These are phyloP conservation scores for Netelia melanura DNA, from an alignment of 2,888 invertebrate genomes.

Conservation along the genomic window DNA sequence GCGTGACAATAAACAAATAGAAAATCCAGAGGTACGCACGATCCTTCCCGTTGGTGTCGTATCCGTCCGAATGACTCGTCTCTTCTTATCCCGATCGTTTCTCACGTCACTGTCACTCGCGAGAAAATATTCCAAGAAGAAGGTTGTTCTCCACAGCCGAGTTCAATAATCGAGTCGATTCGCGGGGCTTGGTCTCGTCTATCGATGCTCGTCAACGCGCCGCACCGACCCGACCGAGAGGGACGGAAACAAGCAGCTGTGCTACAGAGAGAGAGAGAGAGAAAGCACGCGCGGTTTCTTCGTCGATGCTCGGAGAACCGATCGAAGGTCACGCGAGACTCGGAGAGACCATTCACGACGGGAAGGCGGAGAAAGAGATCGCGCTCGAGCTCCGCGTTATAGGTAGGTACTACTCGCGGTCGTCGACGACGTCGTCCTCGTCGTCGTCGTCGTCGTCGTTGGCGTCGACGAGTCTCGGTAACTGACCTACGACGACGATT, in stretches of 20 bases:
- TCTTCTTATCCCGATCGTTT: neutral
- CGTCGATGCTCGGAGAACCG: constrained; percentile 48
- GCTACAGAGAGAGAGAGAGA: neutral
- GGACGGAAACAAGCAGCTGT: neutral
- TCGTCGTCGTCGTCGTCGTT: constrained; percentile 30
- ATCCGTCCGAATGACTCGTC: neutral
- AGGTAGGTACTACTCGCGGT: neutral
- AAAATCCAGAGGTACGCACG: neutral
- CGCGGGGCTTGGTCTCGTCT: neutral
- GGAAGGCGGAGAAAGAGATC: constrained; percentile 57
- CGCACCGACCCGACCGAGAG: neutral
- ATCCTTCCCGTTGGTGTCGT: neutral
- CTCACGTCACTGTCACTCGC: constrained; percentile 31
- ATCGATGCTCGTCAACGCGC: neutral
- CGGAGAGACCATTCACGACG: constrained; percentile 59
- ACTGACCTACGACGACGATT: constrained; percentile 75
- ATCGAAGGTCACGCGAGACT: constrained; percentile 64
- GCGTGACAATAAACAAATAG: neutral
- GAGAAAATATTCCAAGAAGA: neutral
- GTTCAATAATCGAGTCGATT: neutral
- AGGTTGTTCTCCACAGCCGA: neutral
- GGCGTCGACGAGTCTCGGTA: constrained; percentile 68
- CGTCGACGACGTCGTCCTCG: neutral
- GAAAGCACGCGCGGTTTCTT: neutral
- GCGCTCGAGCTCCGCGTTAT: neutral